Percentiles rank a stretch among this genome's conserved stretches.
Conservation (phyloP, 2,113 vertebrate species). For the Blennius ocellaris region DNA sequence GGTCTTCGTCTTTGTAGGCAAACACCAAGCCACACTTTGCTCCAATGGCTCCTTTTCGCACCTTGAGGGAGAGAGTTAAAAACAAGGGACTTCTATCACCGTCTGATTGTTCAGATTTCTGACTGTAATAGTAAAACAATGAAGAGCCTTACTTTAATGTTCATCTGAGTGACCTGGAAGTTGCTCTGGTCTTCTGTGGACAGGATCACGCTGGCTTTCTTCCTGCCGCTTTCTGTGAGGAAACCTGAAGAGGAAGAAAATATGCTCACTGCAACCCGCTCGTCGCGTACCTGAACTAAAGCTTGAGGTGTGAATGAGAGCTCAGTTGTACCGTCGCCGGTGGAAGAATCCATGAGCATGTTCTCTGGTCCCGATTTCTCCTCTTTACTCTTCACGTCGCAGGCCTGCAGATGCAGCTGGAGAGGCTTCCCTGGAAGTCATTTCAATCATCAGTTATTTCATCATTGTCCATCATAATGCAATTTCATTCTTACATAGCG, state of each 20-base stretch:
- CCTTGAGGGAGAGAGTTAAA: slow-evolving; percentile 76
- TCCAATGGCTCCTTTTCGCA: slow-evolving; percentile 95
- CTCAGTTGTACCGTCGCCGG: slow-evolving; percentile 88
- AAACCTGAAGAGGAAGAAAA: slow-evolving; percentile 85
- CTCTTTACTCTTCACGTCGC: slow-evolving; percentile 97
- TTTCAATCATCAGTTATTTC: background rate
- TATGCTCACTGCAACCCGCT: background rate
- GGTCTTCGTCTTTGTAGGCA: slow-evolving; percentile 86
- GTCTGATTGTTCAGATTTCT: background rate
- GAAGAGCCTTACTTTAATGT: slow-evolving; percentile 88
- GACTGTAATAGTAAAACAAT: background rate
- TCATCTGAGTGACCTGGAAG: slow-evolving; percentile 96
- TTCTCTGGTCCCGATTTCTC: slow-evolving; percentile 97
- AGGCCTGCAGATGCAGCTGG: slow-evolving; percentile 92
- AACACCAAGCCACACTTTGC: slow-evolving; percentile 95
- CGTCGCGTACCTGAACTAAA: background rate
- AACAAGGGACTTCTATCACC: fast-evolving
- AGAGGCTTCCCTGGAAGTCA: slow-evolving; percentile 88
- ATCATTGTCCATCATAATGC: background rate
- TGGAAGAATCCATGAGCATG: slow-evolving; percentile 90
- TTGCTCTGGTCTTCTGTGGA: slow-evolving; percentile 91
- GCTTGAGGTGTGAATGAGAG: background rate
- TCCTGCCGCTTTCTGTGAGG: slow-evolving; percentile 94
- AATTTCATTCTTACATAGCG: slow-evolving; percentile 6
- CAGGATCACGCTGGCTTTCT: slow-evolving; percentile 92